Conservation (phyloP, 2,113 vertebrate genomes). For the Labeo rohita region DNA sequence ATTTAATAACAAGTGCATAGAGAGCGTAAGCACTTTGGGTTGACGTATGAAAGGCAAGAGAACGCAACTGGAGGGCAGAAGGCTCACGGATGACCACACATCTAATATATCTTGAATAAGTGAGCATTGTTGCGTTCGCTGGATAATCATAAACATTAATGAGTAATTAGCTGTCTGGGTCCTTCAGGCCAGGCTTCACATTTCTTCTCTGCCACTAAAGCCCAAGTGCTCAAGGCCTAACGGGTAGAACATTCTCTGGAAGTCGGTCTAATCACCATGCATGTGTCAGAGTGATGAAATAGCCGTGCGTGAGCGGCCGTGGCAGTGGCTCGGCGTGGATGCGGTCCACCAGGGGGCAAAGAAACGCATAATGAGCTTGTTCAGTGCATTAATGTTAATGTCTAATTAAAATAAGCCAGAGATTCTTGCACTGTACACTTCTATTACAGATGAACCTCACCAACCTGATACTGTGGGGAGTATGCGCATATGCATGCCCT, state of each 20-base stretch:
- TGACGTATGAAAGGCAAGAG: slow-evolving; percentile 65
- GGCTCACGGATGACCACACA: slow-evolving; percentile 73
- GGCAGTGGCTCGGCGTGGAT: slow-evolving; percentile 62
- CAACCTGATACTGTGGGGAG: slow-evolving; percentile 41
- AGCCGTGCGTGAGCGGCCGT: slow-evolving; percentile 61
- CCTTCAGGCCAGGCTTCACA: slow-evolving; percentile 64
- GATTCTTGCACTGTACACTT: background rate
- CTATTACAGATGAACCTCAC: slow-evolving; percentile 52
- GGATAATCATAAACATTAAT: slow-evolving; percentile 74
- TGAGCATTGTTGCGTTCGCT: slow-evolving; percentile 67
- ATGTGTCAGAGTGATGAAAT: slow-evolving; percentile 71
- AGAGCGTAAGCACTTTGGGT: slow-evolving; percentile 63
- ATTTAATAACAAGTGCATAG: slow-evolving; percentile 72
- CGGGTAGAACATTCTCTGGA: slow-evolving; percentile 74
- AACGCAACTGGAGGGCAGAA: slow-evolving; percentile 54
- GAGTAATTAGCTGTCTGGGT: slow-evolving; percentile 71
- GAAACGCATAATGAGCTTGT: slow-evolving; percentile 65
- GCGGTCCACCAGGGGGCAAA: slow-evolving; percentile 60
- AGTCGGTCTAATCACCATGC: slow-evolving; percentile 71
- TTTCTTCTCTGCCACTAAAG: slow-evolving; percentile 57
- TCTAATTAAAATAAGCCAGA: slow-evolving; percentile 71
- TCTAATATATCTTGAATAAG: slow-evolving; percentile 69
- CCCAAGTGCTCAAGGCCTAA: slow-evolving; percentile 63
- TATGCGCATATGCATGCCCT: slow-evolving; percentile 63
- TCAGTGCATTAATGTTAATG: slow-evolving; percentile 72